Evolutionary conservation across 2,113 vertebrate genomes (phyloP).

Genomic region (Leptocoma aspasia): DNA sequence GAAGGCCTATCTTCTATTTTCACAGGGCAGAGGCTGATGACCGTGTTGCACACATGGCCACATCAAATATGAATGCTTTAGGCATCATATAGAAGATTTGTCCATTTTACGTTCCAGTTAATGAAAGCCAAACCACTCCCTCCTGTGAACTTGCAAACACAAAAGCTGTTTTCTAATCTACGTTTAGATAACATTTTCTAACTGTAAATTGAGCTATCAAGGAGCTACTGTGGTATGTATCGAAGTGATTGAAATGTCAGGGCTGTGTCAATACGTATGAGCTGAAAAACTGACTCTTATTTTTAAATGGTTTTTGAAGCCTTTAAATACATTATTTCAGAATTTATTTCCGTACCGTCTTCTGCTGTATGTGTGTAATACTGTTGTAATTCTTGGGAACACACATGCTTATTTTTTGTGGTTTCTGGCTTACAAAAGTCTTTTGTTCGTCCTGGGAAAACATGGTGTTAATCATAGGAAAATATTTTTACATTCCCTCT

Average conservation of each 20-base stretch:
- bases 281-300: neutral
- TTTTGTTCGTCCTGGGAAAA: neutral
- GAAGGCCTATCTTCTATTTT: neutral
- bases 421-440: neutral
- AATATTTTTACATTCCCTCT: neutral
- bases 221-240: neutral
- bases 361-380: neutral
- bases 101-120: neutral
- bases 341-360: neutral
- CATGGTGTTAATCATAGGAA: neutral
- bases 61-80: neutral
- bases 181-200: neutral
- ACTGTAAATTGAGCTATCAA: neutral
- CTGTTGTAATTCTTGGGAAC: neutral
- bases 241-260: neutral
- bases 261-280: neutral
- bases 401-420: neutral
- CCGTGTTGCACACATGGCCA: fast-evolving
- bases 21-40: neutral
- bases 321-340: neutral
- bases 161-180: neutral
- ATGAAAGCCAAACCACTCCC: neutral
- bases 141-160: neutral
- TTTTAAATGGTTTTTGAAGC: neutral
- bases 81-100: neutral